Percentiles rank a stretch among this genome's conserved stretches.
phyloP scores from a whole-genome alignment of 2,888 invertebrate genomes.

The Piscicola geometra region DNA sequence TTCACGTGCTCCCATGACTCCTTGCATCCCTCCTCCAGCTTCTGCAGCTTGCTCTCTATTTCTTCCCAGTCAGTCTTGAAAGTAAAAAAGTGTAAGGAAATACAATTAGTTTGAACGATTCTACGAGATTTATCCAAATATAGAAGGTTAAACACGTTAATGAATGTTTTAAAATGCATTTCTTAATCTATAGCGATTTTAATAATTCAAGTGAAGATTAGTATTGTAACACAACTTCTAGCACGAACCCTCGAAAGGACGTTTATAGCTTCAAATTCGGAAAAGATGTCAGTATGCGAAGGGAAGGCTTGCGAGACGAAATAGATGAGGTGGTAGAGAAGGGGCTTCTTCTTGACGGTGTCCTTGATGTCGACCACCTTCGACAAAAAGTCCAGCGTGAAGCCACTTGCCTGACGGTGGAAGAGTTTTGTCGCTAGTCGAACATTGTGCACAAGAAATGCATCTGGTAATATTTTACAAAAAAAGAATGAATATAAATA shows the following conservation, averaged over 20 bases:
- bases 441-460: no score
- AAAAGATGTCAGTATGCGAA: constrained; percentile 91
- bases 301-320: constrained; percentile 95
- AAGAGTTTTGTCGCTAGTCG: no score
- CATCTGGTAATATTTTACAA: no score
- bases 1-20: constrained; percentile 93
- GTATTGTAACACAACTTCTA: no score
- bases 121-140: no score
- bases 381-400: constrained; percentile 91
- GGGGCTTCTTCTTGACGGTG: constrained; percentile 95
- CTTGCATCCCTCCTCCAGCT: constrained; percentile 91
- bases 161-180: no score
- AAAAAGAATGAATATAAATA: no score
- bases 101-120: no score
- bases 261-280: constrained; percentile 64
- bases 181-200: no score
- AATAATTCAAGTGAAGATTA: no score
- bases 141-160: no score
- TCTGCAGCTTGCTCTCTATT: constrained; percentile 74
- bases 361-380: constrained; percentile 95
- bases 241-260: constrained; percentile 64
- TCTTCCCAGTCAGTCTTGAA: constrained; percentile 91
- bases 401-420: constrained; percentile 67
- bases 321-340: constrained; percentile 92
- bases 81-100: neutral